Percentiles rank a stretch among this genome's conserved stretches.
phyloP scores from a whole-genome alignment of 2,113 vertebrate species.

The Amphiprion percula region DNA sequence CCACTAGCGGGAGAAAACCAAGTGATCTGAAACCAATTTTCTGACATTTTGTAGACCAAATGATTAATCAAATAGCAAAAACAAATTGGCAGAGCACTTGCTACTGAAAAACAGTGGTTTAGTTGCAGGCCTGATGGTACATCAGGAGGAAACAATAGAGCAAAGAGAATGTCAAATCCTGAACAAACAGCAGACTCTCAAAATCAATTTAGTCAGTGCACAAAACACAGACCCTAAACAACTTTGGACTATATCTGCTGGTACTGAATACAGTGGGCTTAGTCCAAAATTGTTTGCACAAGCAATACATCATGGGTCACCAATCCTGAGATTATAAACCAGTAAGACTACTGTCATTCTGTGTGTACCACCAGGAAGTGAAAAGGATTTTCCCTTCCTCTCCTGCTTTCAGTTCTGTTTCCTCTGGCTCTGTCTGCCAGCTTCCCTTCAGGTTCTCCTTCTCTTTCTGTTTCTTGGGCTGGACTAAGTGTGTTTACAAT shows the following conservation, averaged over 20 bases:
- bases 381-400: constrained; percentile 47
- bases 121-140: neutral
- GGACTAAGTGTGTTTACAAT: constrained; percentile 69
- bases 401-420: constrained; percentile 27
- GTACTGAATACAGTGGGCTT: constrained; percentile 18
- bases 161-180: neutral
- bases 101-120: too few species aligned
- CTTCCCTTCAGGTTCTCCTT: constrained; percentile 16
- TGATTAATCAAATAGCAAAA: too few species aligned
- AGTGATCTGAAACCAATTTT: too few species aligned
- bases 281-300: constrained; percentile 14
- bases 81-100: too few species aligned
- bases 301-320: constrained; percentile 34
- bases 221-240: constrained; percentile 11
- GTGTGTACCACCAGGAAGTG: constrained; percentile 39
- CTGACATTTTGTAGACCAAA: too few species aligned
- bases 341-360: constrained; percentile 17
- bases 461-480: constrained; percentile 18
- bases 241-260: constrained; percentile 13
- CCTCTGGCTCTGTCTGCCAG: neutral
- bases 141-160: neutral
- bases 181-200: neutral
- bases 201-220: neutral
- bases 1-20: too few species aligned
- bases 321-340: constrained; percentile 51